Base-by-base conservation (phyloP, 2,888 invertebrate genomes). In the Euplexia lucipara region DNA sequence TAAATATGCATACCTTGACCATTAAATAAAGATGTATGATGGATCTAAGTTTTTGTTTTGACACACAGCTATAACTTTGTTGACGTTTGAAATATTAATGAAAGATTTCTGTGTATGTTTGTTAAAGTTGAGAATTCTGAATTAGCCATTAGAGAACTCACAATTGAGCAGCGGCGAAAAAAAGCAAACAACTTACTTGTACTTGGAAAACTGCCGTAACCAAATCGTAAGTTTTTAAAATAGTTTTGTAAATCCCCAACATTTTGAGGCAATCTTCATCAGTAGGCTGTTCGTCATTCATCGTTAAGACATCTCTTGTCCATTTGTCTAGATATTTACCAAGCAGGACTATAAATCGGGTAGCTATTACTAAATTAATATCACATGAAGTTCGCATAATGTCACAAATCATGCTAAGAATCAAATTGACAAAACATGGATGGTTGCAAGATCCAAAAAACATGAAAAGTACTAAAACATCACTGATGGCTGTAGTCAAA, bases 301-400 rank as follows among this genome's bases (percentile, higher is more conserved):
- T 18, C 26, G 9, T 7, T 1, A 18, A 7, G 5, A 57, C 35
- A 3, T 57, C 18, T 26, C 14, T 9, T 4, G 18, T 35, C 35
- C 49, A 48, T 10, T 16, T 22, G 1, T 57, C 49, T 10, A 57
- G 51, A 35, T 57, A 57, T 26, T 26, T 48, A 12, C 2, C 26
- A 16, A 57, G 18, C 26, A 57, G 14, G 35, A 57, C 35, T 26
- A 57, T 57, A 35, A 16, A 26, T 26, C 56, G 49, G 7, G 35
- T 48, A 7, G 56, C 26, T 14, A 48, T 35, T 2, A 57, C 26
- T 2, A 48, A 14, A 26, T 26, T 26, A 16, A 16, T 35, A 14
- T 57, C 49, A 14, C 35, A 26, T 14, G 16, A 35, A 9, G 35
- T 49, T 8, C 18, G 26, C 35, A 57, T 1, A 8, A 57, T 2